A percentile compares a stretch with the other conserved stretches of the same genome.
phyloP scores from a whole-genome alignment of 1,140 invertebrate species.

The Gryon sp. region DNA sequence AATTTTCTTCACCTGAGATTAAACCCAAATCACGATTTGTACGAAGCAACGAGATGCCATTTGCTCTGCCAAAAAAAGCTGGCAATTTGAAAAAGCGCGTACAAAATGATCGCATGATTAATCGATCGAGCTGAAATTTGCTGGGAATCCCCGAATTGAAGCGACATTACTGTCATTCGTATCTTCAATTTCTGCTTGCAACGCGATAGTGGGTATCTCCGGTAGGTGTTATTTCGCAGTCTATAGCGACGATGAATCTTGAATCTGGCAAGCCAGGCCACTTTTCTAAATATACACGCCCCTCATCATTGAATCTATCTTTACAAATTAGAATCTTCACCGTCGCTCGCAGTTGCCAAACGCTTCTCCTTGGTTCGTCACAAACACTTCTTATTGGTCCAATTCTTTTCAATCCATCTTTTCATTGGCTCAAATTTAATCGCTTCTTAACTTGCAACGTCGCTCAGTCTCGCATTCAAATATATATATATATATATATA shows the following conservation, averaged over 20 bases:
- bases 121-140: constrained; percentile 36
- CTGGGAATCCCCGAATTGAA: constrained; percentile 45
- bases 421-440: constrained; percentile 16
- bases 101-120: constrained; percentile 30
- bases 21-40: no score
- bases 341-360: constrained; percentile 60
- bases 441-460: constrained; percentile 19
- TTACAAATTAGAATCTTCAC: constrained; percentile 79
- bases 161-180: constrained; percentile 37
- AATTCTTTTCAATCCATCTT: constrained; percentile 9
- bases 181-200: constrained; percentile 52
- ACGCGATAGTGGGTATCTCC: constrained; percentile 56
- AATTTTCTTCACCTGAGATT: no score
- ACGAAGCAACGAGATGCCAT: no score
- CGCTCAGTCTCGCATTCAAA: constrained; percentile 31
- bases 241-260: constrained; percentile 66
- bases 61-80: no score
- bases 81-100: constrained; percentile 1
- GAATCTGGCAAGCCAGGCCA: constrained; percentile 77
- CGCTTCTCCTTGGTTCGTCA: constrained; percentile 39
- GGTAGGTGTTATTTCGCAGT: constrained; percentile 64
- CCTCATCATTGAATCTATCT: constrained; percentile 79
- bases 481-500: constrained; percentile 47
- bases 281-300: constrained; percentile 79
- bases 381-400: constrained; percentile 48